Base-by-base conservation (phyloP, 1,140 invertebrate genomes). In the Tetramorium alpestre region DNA sequence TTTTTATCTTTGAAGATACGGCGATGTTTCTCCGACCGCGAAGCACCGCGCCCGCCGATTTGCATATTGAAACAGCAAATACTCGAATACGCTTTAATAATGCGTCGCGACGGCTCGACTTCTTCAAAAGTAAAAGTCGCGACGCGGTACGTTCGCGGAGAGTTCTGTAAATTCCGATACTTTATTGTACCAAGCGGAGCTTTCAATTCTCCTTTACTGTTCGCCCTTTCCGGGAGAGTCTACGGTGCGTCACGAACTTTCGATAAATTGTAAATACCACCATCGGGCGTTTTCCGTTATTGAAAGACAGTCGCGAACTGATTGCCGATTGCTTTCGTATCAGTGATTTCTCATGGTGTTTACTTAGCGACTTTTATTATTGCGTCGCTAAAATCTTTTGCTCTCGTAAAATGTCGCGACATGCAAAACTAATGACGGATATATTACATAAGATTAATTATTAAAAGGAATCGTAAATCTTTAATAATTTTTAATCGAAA, bases 221-320 rank as follows among this genome's bases (percentile, higher is more conserved):
- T 25, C 69, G 70, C 81, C 82, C 81, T 86, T 88, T 73, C 33
- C 80, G 25, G 49, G 47, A 44, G 28, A 58, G 49, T 60, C 81
- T 78, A 28, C 28, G 41, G 28, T 28, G 56, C 65, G 64, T 88
- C 72, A 62, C 87, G 87, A 80, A 73, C 81, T 89, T 86, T 89
- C 87, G 49, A 89, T 89, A 89, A 89, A 89, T 89, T 89, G 81
- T 89, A 89, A 89, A 89, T 86, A 89, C 82, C 69, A 76, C 78
- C 67, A 72, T 73, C 60, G 76, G 58, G 84, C 38, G 84, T 69
- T 69, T 64, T 41, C 56, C 88, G 88, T 89, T 89, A 89, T 89
- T 89, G 88, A 89, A 62, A 87, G 87, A 87, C 88, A 87, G 88
- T 87, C 88, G 88, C 56, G 62, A 51, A 72, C 47, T 70, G 88